Conservation (phyloP, 2,888 invertebrate genomes). For the Epirrhoe tristata region DNA sequence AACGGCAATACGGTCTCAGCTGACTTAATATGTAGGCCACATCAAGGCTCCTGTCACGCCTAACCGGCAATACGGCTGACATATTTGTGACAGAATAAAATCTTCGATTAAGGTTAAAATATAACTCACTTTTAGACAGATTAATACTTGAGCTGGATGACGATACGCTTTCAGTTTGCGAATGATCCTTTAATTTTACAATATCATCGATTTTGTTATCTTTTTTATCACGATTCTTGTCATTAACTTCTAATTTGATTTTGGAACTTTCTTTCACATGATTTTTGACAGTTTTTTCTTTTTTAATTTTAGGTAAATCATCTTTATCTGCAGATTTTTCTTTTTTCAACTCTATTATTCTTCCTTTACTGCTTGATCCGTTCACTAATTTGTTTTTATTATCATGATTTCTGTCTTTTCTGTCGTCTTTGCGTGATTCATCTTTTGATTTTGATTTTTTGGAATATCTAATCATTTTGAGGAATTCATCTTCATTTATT, state of each 20-base stretch:
- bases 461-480: constrained; percentile 90
- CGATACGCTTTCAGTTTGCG: constrained; percentile 41
- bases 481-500: constrained; percentile 92
- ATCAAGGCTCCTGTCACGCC: no score
- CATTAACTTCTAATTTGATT: constrained; percentile 40
- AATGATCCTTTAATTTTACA: constrained; percentile 38
- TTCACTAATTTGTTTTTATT: constrained; percentile 45
- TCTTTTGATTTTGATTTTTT: constrained; percentile 40
- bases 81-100: no score
- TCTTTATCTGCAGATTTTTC: constrained; percentile 38
- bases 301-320: constrained; percentile 41
- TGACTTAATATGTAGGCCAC: no score
- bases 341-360: constrained; percentile 41
- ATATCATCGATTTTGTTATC: constrained; percentile 43
- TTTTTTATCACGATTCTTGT: constrained; percentile 43
- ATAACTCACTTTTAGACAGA: constrained; percentile 28
- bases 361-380: constrained; percentile 35
- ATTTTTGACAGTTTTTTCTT: constrained; percentile 34
- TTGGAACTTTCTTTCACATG: constrained; percentile 33
- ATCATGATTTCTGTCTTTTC: constrained; percentile 51
- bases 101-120: no score
- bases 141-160: constrained; percentile 32
- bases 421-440: constrained; percentile 46
- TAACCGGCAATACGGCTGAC: no score
- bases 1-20: no score